Conservation (phyloP, 2,888 invertebrate genomes). For the Drosophila emarginata region DNA sequence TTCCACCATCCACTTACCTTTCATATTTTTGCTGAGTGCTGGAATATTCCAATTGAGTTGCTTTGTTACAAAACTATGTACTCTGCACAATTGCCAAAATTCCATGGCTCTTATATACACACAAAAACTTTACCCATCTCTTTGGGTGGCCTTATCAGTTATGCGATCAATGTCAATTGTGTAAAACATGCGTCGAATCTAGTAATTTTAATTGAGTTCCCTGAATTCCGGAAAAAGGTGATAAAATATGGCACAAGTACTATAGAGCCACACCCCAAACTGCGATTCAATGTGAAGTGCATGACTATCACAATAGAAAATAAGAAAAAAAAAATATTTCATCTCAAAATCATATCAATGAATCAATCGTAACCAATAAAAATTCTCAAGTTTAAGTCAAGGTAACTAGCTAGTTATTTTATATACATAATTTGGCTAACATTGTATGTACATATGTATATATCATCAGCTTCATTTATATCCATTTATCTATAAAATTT, state of each 20-base stretch:
- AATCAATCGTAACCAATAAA: background rate
- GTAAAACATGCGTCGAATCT: conserved; percentile 50
- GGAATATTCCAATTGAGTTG: conserved; percentile 53
- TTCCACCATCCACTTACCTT: conserved; percentile 49
- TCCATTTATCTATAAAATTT: no score
- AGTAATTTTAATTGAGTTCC: conserved; percentile 67
- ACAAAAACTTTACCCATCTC: conserved; percentile 17
- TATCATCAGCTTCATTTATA: no score
- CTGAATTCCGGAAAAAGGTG: conserved; percentile 55
- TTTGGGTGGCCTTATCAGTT: conserved; percentile 47
- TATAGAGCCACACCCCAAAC: conserved; percentile 45
- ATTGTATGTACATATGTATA: no score
- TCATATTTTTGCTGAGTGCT: conserved; percentile 50
- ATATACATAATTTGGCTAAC: no score
- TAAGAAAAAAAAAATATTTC: background rate
- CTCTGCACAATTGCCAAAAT: conserved; percentile 58
- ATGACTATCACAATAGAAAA: background rate
- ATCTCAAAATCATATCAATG: background rate
- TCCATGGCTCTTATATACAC: conserved; percentile 57
- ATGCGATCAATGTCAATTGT: conserved; percentile 47
- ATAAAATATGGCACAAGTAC: conserved; percentile 12
- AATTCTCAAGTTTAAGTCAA: conserved; percentile 2
- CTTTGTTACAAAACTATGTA: conserved; percentile 47
- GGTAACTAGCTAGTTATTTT: background rate
- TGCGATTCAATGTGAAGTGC: conserved; percentile 43